A percentile compares a stretch with the other conserved stretches of the same genome.
These are phyloP conservation scores for Rostratula benghalensis DNA, from an alignment of 2,113 vertebrate genomes.

Conservation along the genomic window DNA sequence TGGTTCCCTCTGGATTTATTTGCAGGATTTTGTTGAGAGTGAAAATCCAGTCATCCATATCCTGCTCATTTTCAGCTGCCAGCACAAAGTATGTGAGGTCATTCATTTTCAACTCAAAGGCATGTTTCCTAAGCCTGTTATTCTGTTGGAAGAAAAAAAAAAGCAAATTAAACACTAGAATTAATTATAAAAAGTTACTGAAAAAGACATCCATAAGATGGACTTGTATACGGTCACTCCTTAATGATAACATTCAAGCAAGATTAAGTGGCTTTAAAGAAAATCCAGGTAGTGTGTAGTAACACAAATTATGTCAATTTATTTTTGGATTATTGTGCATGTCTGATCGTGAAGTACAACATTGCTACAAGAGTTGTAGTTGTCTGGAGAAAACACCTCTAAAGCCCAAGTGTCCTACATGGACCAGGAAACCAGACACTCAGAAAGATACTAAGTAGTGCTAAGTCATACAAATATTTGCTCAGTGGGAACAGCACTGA, in stretches of 20 bases:
- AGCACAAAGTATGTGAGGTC: conserved; percentile 98
- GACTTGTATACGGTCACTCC: neutral
- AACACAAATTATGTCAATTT: neutral
- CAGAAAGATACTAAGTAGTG: neutral
- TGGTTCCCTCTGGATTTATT: conserved; percentile 88
- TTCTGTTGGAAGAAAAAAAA: conserved; percentile 74
- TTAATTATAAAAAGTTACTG: neutral
- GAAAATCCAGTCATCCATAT: conserved; percentile 98
- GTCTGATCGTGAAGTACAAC: neutral
- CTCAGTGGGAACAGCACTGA: neutral
- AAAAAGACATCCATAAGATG: neutral
- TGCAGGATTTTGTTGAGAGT: conserved; percentile 94
- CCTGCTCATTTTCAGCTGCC: conserved; percentile 95
- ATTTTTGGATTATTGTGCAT: neutral
- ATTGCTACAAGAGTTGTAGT: rapidly evolving
- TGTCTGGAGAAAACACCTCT: neutral
- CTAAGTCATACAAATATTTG: neutral
- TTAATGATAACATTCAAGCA: neutral
- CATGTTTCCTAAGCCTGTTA: conserved; percentile 91
- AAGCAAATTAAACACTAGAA: neutral
- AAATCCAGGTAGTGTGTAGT: neutral
- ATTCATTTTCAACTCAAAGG: conserved; percentile 99
- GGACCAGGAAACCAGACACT: neutral
- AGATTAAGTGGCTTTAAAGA: neutral
- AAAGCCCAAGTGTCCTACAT: neutral